Conservation (phyloP, 35 echinoderm and acorn worm species). For the Antedon bifida region DNA sequence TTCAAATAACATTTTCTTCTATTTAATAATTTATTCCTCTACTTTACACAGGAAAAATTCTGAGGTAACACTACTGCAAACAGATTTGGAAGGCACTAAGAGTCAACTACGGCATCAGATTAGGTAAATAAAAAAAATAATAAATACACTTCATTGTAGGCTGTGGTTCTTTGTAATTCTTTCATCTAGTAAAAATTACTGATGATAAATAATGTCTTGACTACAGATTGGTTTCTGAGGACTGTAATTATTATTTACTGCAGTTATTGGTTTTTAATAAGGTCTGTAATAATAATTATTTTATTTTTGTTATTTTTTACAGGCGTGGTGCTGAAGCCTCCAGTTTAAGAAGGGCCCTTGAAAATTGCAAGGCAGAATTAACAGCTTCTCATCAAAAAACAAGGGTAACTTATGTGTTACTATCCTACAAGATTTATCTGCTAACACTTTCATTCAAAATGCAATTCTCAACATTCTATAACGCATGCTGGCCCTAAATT, state of each 20-base stretch:
- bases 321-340: constrained; percentile 58
- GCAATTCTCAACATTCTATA: too few relatives aligned
- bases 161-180: too few relatives aligned
- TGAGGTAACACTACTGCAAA: constrained; percentile 40
- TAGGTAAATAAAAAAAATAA: constrained; percentile 28
- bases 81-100: constrained; percentile 45
- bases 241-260: too few relatives aligned
- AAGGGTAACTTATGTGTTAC: constrained; percentile 33
- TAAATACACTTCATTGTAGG: neutral
- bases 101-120: constrained; percentile 47
- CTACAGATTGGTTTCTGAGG: too few relatives aligned
- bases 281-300: neutral
- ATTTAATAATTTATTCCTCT: neutral
- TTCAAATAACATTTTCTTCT: too few relatives aligned
- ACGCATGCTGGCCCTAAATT: too few relatives aligned
- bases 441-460: too few relatives aligned
- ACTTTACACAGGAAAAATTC: constrained; percentile 42
- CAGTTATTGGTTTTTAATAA: neutral
- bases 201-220: too few relatives aligned
- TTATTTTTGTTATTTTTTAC: neutral
- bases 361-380: constrained; percentile 54
- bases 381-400: constrained; percentile 31
- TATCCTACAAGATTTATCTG: too few relatives aligned
- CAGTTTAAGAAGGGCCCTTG: constrained; percentile 51
- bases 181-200: too few relatives aligned